Base-by-base conservation (phyloP, 1,140 invertebrate genomes). In the Phortica variegata region DNA sequence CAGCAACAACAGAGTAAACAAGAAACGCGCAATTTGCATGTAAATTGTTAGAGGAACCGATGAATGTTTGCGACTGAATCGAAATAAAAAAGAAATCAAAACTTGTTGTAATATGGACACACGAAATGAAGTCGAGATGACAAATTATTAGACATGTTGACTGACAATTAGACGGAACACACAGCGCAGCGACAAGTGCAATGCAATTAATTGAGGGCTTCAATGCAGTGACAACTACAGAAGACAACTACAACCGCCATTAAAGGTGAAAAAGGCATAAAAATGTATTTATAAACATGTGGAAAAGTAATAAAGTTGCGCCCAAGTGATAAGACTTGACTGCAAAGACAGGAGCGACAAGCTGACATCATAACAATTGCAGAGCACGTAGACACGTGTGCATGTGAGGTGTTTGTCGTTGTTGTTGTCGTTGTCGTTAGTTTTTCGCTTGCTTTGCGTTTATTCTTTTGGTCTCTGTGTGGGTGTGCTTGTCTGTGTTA, bases 11-110 rank as follows among this genome's bases (percentile, higher is more conserved):
- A n/a, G n/a, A n/a, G n/a, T n/a, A n/a, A n/a, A n/a, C n/a, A n/a
- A n/a, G n/a, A n/a, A n/a, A n/a, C n/a, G n/a, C n/a, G n/a, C 57
- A 56, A 68, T 68, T 68, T 68, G 63, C 63, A 68, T 68, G 60
- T 58, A 68, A 68, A 68, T 68, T 68, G 63, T 68, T 57, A 55
- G 52, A 68, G 63, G 63, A 68, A 68, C 65, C 68, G 63, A 68
- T 68, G 39, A 68, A 68, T 63, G 63, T 53, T 36, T 44, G 47
- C 43, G 47, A 41, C 36, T 43, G 17, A 45, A 45, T 52, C 38
- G 45, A 56, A 51, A 52, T 46, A 63, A 63, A 62, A 68, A 63
- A 63, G 65, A 69, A 68, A 63, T 68, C 68, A 68, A 68, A 58
- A 68, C 49, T 55, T 56, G 61, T 41, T 48, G 43, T 46, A 37